Evolutionary conservation across 2,113 vertebrate species (phyloP).

Genomic region (Willisornis vidua): DNA sequence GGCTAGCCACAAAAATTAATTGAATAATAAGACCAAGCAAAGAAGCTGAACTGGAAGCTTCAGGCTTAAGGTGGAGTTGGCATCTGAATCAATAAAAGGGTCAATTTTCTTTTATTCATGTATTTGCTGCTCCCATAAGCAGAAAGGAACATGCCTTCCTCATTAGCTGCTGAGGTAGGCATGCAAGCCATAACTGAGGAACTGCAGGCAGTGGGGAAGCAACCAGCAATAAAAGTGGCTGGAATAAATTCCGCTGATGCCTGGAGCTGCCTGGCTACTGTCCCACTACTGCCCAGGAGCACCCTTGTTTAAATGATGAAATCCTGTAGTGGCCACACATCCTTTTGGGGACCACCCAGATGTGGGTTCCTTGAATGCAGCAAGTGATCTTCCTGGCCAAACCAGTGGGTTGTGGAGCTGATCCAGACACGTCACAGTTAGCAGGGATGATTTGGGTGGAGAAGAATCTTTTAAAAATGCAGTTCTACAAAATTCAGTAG

Average conservation of each 20-base stretch:
- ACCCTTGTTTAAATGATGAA: background rate
- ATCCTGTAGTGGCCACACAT: background rate
- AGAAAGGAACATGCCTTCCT: background rate
- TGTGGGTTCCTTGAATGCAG: background rate
- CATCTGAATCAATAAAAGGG: slow-evolving; percentile 10
- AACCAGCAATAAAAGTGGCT: background rate
- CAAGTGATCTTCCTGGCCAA: background rate
- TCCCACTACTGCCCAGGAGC: slow-evolving; percentile 28
- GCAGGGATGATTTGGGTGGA: background rate
- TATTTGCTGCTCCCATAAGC: background rate
- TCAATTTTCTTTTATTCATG: background rate
- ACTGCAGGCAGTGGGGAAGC: background rate
- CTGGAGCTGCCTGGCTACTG: slow-evolving; percentile 41
- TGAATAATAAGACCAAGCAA: background rate
- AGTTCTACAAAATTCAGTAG: background rate
- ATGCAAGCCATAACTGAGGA: background rate
- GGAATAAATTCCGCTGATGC: background rate
- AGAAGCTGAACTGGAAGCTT: slow-evolving; percentile 4
- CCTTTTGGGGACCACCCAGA: background rate
- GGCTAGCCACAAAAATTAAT: background rate
- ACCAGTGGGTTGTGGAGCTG: background rate
- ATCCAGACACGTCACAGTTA: background rate
- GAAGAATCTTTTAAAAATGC: background rate
- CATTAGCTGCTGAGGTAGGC: background rate
- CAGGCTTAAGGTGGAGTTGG: background rate